These are phyloP conservation scores for Megalops atlanticus DNA, from an alignment of 2,113 vertebrate species.

Conservation along the genomic window DNA sequence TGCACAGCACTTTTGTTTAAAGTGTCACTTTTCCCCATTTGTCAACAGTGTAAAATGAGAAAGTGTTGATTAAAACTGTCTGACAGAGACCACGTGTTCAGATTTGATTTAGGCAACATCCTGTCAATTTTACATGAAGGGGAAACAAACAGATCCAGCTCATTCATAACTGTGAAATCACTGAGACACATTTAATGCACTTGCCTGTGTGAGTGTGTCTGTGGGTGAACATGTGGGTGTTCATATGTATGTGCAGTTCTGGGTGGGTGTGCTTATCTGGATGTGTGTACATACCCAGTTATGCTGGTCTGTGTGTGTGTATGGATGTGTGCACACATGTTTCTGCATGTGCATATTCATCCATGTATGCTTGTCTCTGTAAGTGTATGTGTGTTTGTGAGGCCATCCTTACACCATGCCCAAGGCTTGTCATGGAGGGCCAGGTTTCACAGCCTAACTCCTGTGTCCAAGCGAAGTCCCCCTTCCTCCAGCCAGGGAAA, in stretches of 20 bases:
- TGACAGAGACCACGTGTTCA: background rate
- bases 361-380: no score
- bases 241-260: background rate
- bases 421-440: background rate
- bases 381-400: no score
- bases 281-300: no score
- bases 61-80: background rate
- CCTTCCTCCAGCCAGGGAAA: background rate
- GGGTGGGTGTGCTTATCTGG: no score
- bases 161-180: slow-evolving; percentile 7
- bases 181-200: slow-evolving; percentile 9
- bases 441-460: background rate
- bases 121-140: background rate
- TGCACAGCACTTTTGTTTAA: background rate
- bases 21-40: background rate
- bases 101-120: background rate
- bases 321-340: no score
- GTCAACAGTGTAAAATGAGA: background rate
- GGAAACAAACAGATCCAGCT: background rate
- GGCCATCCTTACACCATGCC: background rate
- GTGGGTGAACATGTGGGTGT: background rate
- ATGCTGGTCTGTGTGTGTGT: no score
- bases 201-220: background rate
- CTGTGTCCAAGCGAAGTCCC: no score
- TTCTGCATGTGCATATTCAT: no score